phyloP scores from a whole-genome alignment of 2,888 invertebrate genomes.

The Lacanobia wlatinum region DNA sequence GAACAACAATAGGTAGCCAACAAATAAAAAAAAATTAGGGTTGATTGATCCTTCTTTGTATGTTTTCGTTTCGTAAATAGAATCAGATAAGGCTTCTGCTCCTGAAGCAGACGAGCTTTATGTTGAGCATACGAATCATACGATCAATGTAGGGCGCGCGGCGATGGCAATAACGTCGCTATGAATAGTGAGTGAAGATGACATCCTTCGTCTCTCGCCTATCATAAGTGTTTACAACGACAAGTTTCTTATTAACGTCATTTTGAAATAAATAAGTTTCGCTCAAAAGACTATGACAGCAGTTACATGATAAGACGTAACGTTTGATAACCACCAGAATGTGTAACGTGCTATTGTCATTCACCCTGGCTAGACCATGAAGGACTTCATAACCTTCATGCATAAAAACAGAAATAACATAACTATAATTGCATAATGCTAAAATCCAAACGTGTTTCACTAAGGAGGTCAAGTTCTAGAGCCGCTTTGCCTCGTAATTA shows the following conservation, averaged over 20 bases:
- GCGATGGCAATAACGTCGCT: slow-evolving; percentile 69
- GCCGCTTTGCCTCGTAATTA: slow-evolving; percentile 74
- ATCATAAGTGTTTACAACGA: slow-evolving; percentile 29
- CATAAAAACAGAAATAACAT: slow-evolving; percentile 75
- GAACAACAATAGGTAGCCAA: slow-evolving; percentile 10
- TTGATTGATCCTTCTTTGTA: slow-evolving; percentile 39
- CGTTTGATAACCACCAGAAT: slow-evolving; percentile 12
- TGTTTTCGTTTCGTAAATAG: slow-evolving; percentile 65
- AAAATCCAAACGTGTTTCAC: slow-evolving; percentile 79
- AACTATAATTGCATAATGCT: slow-evolving; percentile 79
- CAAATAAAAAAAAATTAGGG: slow-evolving; percentile 22
- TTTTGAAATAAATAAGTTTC: slow-evolving; percentile 30
- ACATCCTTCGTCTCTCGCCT: slow-evolving; percentile 48
- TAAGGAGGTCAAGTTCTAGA: slow-evolving; percentile 87
- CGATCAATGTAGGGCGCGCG: slow-evolving; percentile 68
- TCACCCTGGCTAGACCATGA: slow-evolving; percentile 75
- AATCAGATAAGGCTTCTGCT: slow-evolving; percentile 70
- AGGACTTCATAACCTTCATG: slow-evolving; percentile 71
- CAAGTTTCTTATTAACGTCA: slow-evolving; percentile 34
- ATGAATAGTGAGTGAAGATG: slow-evolving; percentile 72
- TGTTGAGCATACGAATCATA: slow-evolving; percentile 70
- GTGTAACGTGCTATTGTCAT: slow-evolving; percentile 54
- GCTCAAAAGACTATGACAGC: neutral
- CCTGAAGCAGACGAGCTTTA: slow-evolving; percentile 69
- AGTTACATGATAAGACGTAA: slow-evolving; percentile 13